Percentiles rank a stretch among this genome's conserved stretches.
These are phyloP conservation scores for Diaprepes abbreviatus DNA, from an alignment of 2,888 invertebrate genomes.

Conservation along the genomic window DNA sequence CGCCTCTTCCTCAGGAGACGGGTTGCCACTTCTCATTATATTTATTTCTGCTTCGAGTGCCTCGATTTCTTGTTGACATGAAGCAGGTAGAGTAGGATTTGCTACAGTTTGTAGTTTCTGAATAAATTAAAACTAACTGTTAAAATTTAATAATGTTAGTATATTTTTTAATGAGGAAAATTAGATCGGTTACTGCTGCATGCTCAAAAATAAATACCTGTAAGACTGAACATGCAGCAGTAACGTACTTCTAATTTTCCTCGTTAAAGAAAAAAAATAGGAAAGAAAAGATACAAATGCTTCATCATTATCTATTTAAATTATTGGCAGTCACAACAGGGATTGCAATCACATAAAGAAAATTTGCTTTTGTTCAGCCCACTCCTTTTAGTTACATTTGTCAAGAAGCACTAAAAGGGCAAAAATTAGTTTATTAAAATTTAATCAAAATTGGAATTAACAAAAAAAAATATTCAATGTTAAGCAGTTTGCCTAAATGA, in stretches of 20 bases:
- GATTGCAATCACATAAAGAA: conserved; percentile 38
- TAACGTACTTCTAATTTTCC: conserved; percentile 46
- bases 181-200: conserved; percentile 47
- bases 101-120: conserved; percentile 49
- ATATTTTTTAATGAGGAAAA: conserved; percentile 25
- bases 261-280: not conserved
- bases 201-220: conserved; percentile 22
- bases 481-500: no score
- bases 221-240: conserved; percentile 49
- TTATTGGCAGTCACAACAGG: conserved; percentile 33
- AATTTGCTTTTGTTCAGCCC: conserved; percentile 44
- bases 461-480: no score
- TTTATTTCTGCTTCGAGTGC: conserved; percentile 60
- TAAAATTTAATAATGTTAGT: not conserved
- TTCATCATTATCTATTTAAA: conserved; percentile 6
- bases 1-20: conserved; percentile 59
- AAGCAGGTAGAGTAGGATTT: conserved; percentile 41
- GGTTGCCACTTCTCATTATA: conserved; percentile 54
- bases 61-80: conserved; percentile 56
- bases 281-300: not conserved
- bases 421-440: not conserved
- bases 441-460: no score
- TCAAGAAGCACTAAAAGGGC: conserved; percentile 41
- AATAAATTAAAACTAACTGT: conserved; percentile 13
- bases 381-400: conserved; percentile 15